Percentiles rank a stretch among this genome's conserved stretches.
These are phyloP conservation scores for Valencia hispanica DNA, from an alignment of 2,797 vertebrate species.

Conservation along the genomic window DNA sequence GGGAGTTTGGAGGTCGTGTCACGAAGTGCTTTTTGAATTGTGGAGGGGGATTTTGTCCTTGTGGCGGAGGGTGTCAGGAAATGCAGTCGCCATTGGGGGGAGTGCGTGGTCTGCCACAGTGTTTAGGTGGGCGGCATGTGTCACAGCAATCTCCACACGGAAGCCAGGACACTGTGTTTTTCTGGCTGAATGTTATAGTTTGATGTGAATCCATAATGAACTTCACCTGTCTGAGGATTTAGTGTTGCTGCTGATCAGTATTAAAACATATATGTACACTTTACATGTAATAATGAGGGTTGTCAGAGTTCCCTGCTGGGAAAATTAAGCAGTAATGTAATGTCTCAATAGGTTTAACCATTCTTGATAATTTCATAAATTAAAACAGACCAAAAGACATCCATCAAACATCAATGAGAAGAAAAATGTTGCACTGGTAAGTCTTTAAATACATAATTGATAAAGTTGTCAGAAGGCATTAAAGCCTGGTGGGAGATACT, in stretches of 20 bases:
- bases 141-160: not conserved
- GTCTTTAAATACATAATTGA: conserved; percentile 51
- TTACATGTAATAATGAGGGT: not conserved
- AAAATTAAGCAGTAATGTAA: not conserved
- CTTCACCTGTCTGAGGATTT: not conserved
- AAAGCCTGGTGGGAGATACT: conserved; percentile 36
- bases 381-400: conserved; percentile 28
- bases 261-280: not conserved
- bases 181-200: not conserved
- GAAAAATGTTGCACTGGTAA: conserved; percentile 15
- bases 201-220: not conserved
- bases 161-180: conserved; percentile 5
- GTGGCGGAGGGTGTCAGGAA: conserved; percentile 1
- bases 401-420: conserved; percentile 23
- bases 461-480: conserved; percentile 41
- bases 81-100: conserved; percentile 5
- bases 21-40: not conserved
- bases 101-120: conserved; percentile 4
- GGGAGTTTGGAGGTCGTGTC: not conserved
- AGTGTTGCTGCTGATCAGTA: not conserved
- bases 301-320: not conserved
- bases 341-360: not conserved
- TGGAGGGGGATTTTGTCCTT: not conserved
- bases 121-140: conserved; percentile 11
- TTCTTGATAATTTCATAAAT: conserved; percentile 10